Evolutionary conservation across 2,888 invertebrate genomes (phyloP).

Genomic region (Pherbina coryleti): DNA sequence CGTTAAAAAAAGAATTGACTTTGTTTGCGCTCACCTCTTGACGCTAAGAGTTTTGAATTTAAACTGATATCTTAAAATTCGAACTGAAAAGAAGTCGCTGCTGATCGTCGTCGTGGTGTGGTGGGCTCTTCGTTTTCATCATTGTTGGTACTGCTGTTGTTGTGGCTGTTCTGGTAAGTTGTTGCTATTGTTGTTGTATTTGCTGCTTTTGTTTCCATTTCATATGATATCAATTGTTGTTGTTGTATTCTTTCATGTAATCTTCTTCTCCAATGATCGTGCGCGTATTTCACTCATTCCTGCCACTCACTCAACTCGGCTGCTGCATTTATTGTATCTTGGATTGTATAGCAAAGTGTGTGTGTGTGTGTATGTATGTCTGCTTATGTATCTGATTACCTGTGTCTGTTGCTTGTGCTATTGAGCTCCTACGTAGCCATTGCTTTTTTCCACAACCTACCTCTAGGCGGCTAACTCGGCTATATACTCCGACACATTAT

Average conservation of each 20-base stretch:
- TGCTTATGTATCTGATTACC: background rate
- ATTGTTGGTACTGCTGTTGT: background rate
- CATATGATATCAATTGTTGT: constrained; percentile 13
- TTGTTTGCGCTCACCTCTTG: constrained; percentile 29
- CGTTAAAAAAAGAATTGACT: background rate
- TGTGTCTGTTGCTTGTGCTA: background rate
- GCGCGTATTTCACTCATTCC: constrained; percentile 41
- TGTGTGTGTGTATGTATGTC: background rate
- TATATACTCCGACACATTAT: background rate
- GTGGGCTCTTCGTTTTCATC: constrained; percentile 36
- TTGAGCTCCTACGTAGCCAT: background rate
- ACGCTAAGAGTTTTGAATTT: constrained; percentile 61
- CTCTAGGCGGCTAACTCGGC: background rate
- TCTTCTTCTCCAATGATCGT: constrained; percentile 43
- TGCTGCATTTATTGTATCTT: background rate
- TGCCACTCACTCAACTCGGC: constrained; percentile 33
- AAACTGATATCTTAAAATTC: constrained; percentile 62
- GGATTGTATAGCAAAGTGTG: no score
- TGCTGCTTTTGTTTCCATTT: constrained; percentile 20
- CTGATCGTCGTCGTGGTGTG: constrained; percentile 25
- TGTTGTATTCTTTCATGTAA: background rate
- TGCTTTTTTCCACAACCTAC: background rate
- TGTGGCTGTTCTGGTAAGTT: background rate
- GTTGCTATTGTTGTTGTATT: constrained; percentile 26
- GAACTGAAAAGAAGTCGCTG: constrained; percentile 31